Percentiles rank a stretch among this genome's conserved stretches.
These are phyloP conservation scores for Drosophila nr. perissopoda DNA, from an alignment of 2,888 invertebrate genomes.

Conservation along the genomic window DNA sequence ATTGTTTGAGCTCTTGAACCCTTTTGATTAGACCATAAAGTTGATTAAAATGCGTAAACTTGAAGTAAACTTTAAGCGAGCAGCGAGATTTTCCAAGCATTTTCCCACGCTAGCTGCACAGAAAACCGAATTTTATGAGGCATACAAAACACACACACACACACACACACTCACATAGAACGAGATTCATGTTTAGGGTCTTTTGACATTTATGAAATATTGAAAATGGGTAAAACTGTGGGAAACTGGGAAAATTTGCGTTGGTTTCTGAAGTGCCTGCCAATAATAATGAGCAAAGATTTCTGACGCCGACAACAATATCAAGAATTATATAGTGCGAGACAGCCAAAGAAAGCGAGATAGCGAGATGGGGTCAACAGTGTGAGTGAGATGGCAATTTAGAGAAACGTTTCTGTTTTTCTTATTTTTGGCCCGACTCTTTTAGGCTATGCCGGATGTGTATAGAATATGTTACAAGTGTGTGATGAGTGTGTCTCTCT, in stretches of 20 bases:
- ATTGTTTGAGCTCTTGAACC: constrained; percentile 37
- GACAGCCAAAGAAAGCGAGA: constrained; percentile 17
- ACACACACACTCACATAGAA: background rate
- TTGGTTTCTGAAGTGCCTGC: constrained; percentile 52
- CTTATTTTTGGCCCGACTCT: constrained; percentile 30
- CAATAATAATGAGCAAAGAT: constrained; percentile 77
- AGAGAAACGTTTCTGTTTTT: constrained; percentile 41
- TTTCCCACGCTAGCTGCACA: constrained; percentile 12
- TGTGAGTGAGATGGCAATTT: constrained; percentile 36
- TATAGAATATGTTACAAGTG: constrained; percentile 31
- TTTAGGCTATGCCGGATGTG: constrained; percentile 52
- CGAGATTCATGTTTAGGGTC: constrained; percentile 4
- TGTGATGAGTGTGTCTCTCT: constrained; percentile 10
- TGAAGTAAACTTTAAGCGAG: constrained; percentile 18
- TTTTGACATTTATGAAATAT: constrained; percentile 49
- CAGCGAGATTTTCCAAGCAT: constrained; percentile 6
- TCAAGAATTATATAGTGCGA: constrained; percentile 58
- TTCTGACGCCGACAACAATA: constrained; percentile 69
- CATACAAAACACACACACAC: background rate
- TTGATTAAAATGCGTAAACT: constrained; percentile 33
- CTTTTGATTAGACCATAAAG: constrained; percentile 43
- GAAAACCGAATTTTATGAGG: background rate
- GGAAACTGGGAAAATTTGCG: constrained; percentile 29
- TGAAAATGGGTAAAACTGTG: constrained; percentile 35
- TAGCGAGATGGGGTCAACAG: background rate